Evolutionary conservation across 2,797 vertebrate species (phyloP).

Genomic region (Danio tinwini): DNA sequence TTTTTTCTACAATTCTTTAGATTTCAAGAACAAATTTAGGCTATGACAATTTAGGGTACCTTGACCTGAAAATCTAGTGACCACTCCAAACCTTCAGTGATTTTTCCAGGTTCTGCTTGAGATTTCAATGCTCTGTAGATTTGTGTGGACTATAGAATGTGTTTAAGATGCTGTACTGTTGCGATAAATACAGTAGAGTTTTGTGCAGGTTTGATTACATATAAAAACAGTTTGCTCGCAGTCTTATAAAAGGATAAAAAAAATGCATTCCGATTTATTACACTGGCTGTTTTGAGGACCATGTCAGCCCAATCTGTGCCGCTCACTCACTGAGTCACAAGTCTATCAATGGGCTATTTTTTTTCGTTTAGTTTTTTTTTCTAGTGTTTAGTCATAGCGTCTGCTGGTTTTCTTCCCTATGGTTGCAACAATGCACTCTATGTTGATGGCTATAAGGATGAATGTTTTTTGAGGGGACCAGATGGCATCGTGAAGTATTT

Average conservation of each 20-base stretch:
- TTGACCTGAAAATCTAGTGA: background rate
- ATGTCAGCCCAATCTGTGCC: conserved; percentile 48
- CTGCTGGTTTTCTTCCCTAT: conserved; percentile 53
- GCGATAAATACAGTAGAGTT: too few species aligned
- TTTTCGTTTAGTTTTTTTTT: background rate
- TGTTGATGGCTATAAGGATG: conserved; percentile 40
- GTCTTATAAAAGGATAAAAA: background rate
- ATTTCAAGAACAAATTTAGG: background rate
- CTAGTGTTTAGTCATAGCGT: conserved; percentile 49
- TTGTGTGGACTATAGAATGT: background rate
- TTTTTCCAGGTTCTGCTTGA: background rate
- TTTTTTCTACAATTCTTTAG: too few species aligned
- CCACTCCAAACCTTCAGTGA: background rate
- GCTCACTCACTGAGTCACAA: conserved; percentile 50
- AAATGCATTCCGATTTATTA: conserved; percentile 20
- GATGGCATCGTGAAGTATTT: conserved; percentile 54
- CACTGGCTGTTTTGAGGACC: conserved; percentile 39
- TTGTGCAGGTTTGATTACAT: background rate
- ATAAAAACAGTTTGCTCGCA: background rate
- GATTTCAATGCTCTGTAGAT: background rate
- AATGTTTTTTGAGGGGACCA: conserved; percentile 50
- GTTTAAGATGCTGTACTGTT: too few species aligned
- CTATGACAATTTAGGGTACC: background rate
- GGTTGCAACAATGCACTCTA: conserved; percentile 41
- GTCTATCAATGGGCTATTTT: conserved; percentile 56